Evolutionary conservation across 2,113 vertebrate species (phyloP), one percentile per base, ranked within the genome.

Genomic region (Circaetus gallicus): DNA sequence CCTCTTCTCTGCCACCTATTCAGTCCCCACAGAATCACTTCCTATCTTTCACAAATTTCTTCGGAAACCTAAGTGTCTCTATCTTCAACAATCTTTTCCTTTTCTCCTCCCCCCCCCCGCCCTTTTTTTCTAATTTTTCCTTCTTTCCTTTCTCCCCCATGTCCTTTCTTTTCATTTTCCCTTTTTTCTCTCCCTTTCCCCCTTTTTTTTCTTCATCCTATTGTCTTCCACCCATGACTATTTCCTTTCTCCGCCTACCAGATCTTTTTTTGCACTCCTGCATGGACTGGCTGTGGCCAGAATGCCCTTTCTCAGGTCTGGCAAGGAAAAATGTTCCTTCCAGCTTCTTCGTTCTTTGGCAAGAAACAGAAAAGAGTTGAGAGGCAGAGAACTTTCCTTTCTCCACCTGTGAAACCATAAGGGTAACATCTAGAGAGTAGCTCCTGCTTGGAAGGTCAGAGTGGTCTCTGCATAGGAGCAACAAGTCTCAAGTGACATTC

Each of bases 131-230:
- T 8, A 11, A 4, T 42, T 43, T 53, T 47, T 20, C 6, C 9
- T 29, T 45, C 12, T 40, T 34, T 15, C 32, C 2, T 42, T 11
- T 13, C 15, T 6, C 6, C 1, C 2, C 3, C 14, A n/a, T 45
- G 66, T 9, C 2, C 15, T 31, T 65, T 70, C 24, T 28, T 36
- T 9, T 29, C 1, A 28, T 73, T 69, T 82, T 50, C 11, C 18
- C 12, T 34, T 62, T 66, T 58, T 47, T 2, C 3, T 29, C 10
- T 65, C 26, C 6, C 6, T 21, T 8, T 9, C 4, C 12, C 6
- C 2, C 0, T n/a, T 59, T 49, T 59, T 49, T 92, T 25, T 4
- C 26, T 62, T 82, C 22, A 26, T 63, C 26, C 49, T 58, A 5
- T 4, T 55, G 9, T 55, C n/a, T 63, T 77, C 5, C 29, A 59